phyloP scores from a whole-genome alignment of 2,797 vertebrate genomes.

The Xenopus petersii region DNA sequence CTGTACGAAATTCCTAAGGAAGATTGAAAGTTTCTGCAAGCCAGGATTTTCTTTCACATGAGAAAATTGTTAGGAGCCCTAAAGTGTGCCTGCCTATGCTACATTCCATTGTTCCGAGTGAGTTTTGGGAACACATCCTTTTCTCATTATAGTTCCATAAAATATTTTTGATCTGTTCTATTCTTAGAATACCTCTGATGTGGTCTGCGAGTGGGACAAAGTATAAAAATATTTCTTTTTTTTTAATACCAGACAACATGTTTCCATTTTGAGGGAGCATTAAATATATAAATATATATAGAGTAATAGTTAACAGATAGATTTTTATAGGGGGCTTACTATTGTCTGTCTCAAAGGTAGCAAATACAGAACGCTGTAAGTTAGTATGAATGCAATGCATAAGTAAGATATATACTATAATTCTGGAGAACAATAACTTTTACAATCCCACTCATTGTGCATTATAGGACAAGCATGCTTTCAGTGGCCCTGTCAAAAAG shows the following conservation, averaged over 20 bases:
- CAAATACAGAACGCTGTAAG: constrained; percentile 18
- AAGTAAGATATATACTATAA: constrained; percentile 20
- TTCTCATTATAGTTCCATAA: constrained; percentile 96
- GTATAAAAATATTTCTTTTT: constrained; percentile 77
- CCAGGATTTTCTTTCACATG: constrained; percentile 82
- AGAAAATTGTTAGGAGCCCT: constrained; percentile 83
- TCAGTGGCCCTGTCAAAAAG: too few relatives aligned
- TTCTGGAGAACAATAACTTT: neutral
- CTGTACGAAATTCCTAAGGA: constrained; percentile 69
- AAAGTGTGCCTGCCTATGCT: constrained; percentile 78
- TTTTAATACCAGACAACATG: constrained; percentile 71
- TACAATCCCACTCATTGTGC: too few relatives aligned
- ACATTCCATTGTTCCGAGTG: constrained; percentile 83
- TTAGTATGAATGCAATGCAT: constrained; percentile 13
- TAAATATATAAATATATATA: constrained; percentile 46
- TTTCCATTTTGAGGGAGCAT: constrained; percentile 77
- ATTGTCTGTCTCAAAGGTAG: constrained; percentile 16
- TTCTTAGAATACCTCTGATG: constrained; percentile 90
- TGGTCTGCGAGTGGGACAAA: constrained; percentile 79
- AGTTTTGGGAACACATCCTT: constrained; percentile 92
- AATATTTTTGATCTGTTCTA: constrained; percentile 92
- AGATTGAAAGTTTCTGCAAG: constrained; percentile 69
- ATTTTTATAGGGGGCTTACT: constrained; percentile 49
- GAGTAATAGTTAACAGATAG: constrained; percentile 66
- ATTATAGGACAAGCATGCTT: too few relatives aligned